phyloP scores from a whole-genome alignment of 1,140 invertebrate genomes.

The Pygmarrhopalites habei region DNA sequence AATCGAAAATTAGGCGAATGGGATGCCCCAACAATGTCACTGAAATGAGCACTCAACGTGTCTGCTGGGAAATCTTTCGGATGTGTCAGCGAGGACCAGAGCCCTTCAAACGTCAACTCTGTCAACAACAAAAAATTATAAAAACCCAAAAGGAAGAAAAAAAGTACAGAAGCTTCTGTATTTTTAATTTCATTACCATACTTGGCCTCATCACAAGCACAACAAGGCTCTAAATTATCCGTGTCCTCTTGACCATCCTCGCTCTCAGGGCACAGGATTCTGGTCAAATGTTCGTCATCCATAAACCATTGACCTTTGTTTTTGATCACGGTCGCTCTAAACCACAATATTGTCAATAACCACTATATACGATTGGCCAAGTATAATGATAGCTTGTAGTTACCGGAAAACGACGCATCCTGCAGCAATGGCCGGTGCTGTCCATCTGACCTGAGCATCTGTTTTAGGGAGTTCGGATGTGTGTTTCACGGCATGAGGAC shows the following conservation, averaged over 20 bases:
- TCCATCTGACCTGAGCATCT: slow-evolving; percentile 51
- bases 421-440: slow-evolving; percentile 46
- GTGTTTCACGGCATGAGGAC: slow-evolving; percentile 50
- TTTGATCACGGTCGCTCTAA: slow-evolving; percentile 82
- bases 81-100: slow-evolving; percentile 93
- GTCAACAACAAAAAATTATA: slow-evolving; percentile 43
- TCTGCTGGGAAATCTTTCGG: slow-evolving; percentile 89
- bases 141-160: slow-evolving; percentile 37
- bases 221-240: slow-evolving; percentile 52
- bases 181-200: too few species aligned
- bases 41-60: slow-evolving; percentile 92
- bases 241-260: slow-evolving; percentile 50
- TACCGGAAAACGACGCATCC: slow-evolving; percentile 51
- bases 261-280: slow-evolving; percentile 70
- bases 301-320: slow-evolving; percentile 75
- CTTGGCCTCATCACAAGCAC: slow-evolving; percentile 85
- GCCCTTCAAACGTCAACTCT: slow-evolving; percentile 84
- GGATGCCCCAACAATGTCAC: slow-evolving; percentile 92
- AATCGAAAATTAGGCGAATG: slow-evolving; percentile 85
- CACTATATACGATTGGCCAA: too few species aligned
- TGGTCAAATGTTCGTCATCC: slow-evolving; percentile 74
- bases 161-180: too few species aligned
- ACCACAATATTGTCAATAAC: too few species aligned
- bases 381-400: too few species aligned
- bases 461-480: slow-evolving; percentile 49